Percentiles rank a stretch among this genome's conserved stretches.
Conservation (phyloP, 2,797 vertebrate genomes). For the Leptatherina wallacei region DNA sequence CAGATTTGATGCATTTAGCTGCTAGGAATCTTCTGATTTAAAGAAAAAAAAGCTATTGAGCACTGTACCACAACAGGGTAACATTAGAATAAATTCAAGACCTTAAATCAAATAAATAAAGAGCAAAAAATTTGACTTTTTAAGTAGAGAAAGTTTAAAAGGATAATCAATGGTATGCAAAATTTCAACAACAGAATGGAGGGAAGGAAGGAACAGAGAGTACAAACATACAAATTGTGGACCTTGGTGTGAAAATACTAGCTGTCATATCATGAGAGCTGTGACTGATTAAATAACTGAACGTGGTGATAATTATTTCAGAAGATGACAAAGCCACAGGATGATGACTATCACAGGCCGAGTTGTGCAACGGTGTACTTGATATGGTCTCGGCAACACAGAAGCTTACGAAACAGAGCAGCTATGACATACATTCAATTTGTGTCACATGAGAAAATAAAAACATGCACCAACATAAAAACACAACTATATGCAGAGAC, state of each 20-base stretch:
- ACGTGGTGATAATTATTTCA: conserved; percentile 11
- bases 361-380: background rate
- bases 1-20: background rate
- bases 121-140: background rate
- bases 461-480: background rate
- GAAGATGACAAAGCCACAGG: background rate
- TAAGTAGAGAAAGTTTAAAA: background rate
- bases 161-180: background rate
- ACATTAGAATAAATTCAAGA: too few species aligned
- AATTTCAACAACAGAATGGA: background rate
- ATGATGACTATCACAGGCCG: background rate
- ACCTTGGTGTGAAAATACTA: conserved; percentile 23
- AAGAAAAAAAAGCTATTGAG: background rate
- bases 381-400: background rate
- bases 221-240: conserved; percentile 13
- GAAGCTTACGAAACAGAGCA: conserved; percentile 3
- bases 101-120: too few species aligned
- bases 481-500: background rate
- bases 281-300: conserved; percentile 14
- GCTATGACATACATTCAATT: background rate
- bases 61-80: background rate
- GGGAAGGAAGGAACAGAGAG: conserved; percentile 4
- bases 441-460: background rate
- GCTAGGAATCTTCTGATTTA: background rate
- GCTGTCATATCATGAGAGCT: conserved; percentile 7